These are phyloP conservation scores for Macrophya annulata DNA, from an alignment of 2,888 invertebrate genomes.

Conservation along the genomic window DNA sequence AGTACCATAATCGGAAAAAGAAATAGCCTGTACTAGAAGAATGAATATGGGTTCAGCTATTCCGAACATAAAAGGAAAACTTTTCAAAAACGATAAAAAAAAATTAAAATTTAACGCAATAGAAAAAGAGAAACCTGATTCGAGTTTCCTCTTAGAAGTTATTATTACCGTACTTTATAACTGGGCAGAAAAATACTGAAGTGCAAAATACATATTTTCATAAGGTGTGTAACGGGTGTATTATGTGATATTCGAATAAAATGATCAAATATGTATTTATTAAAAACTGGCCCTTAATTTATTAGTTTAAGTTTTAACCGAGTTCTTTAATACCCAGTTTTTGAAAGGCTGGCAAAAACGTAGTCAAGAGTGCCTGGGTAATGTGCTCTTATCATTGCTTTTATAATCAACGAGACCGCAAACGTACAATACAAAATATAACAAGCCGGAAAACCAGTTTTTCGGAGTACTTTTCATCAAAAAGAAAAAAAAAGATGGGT, in stretches of 20 bases:
- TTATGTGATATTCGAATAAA: background rate
- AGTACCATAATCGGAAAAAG: background rate
- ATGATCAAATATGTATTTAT: background rate
- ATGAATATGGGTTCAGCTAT: background rate
- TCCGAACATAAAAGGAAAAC: background rate
- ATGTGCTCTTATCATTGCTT: background rate
- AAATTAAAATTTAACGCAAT: too few relatives aligned
- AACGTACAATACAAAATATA: slow-evolving; percentile 12
- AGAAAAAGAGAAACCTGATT: background rate
- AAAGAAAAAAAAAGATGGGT: too few relatives aligned
- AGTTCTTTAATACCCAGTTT: background rate
- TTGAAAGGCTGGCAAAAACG: background rate
- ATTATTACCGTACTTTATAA: background rate
- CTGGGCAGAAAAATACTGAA: background rate
- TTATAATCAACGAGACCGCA: background rate
- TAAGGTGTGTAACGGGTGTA: background rate
- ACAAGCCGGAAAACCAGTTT: too few relatives aligned
- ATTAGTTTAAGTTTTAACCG: background rate
- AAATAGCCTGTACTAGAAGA: background rate
- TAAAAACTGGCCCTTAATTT: background rate
- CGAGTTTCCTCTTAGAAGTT: background rate
- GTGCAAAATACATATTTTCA: slow-evolving; percentile 1
- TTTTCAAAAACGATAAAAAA: background rate
- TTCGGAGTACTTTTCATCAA: too few relatives aligned
- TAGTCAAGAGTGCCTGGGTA: too few relatives aligned